These are phyloP conservation scores for Merops nubicus DNA, from an alignment of 2,113 vertebrate species.

Conservation along the genomic window DNA sequence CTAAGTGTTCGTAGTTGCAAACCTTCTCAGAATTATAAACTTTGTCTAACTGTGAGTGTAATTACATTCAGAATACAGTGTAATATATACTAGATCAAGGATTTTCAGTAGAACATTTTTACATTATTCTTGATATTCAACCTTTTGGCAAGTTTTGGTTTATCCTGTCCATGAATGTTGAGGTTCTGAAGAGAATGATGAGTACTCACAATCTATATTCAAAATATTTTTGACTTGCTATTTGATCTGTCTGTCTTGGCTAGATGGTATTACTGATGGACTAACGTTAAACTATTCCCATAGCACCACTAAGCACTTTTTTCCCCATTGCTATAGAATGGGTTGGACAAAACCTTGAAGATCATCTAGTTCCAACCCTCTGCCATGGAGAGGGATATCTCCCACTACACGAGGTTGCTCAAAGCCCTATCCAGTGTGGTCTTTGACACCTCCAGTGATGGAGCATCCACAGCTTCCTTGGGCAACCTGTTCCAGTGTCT, in stretches of 20 bases:
- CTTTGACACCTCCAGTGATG: too few species aligned
- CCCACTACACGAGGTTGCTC: too few species aligned
- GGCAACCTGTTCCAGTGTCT: too few species aligned
- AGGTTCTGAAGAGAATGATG: background rate
- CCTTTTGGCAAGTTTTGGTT: background rate
- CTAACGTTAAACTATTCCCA: background rate
- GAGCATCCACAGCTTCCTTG: too few species aligned
- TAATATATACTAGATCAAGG: background rate
- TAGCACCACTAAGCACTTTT: background rate
- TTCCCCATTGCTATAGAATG: rapidly evolving
- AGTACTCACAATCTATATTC: background rate
- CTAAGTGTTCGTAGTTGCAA: background rate
- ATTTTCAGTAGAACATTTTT: background rate
- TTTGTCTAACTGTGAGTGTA: background rate
- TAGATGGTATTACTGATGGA: background rate
- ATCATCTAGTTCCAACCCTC: too few species aligned
- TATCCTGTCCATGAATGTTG: background rate
- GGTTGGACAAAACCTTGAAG: too few species aligned
- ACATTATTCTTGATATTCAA: background rate
- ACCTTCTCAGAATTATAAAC: background rate
- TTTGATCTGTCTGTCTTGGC: background rate
- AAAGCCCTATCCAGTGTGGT: too few species aligned
- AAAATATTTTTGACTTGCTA: background rate
- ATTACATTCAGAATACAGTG: background rate
- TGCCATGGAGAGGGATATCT: too few species aligned